Base-by-base conservation (phyloP, 2,797 vertebrate genomes). In the Pipistrellus pygmaeus region DNA sequence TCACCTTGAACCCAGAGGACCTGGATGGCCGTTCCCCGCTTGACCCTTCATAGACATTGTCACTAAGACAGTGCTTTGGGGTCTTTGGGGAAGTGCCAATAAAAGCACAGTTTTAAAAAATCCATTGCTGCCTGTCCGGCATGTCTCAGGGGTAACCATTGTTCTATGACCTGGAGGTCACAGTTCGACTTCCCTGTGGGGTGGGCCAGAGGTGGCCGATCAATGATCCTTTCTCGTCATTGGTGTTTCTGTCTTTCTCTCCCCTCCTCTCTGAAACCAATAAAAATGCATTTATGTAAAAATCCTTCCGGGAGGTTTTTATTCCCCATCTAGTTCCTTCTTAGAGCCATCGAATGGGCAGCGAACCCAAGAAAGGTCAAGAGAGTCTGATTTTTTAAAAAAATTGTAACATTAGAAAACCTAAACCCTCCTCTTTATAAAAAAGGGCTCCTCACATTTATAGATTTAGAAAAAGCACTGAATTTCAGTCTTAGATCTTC, bases 1-100 rank as follows among this genome's bases (percentile, higher is more conserved):
- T 0, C 8, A 14, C 38, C 32, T 48, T 6, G 5, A 68, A 32
- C 0, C 69, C n/a, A 4, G 51, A 10, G 17, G n/a, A 48, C 11
- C 62, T 9, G 0, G 32, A 15, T 12, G 46, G 85, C 90, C 11
- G 7, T n/a, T 27, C 46, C 10, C 25, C 66, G 17, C 7, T 8
- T 12, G 6, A 12, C 57, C 75, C 85, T 78, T 35, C 32, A 15
- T 6, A 55, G 73, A 73, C 68, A 77, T 17, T 4, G 4, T n/a
- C 30, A 13, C 2, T 60, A 32, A 25, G 48, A 8, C 23, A 20
- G 6, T 20, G 4, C 21, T 92, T 32, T 23, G 35, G 51, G 71
- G 38, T 46, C 35, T 72, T 53, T 32, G 32, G 71, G 27, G 21
- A 76, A 38, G 77, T 6, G 13, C 6, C 64, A 21, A 14, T 3